Percentiles rank a stretch among this genome's conserved stretches.
Evolutionary conservation across 1,140 invertebrate species (phyloP).

Genomic region (Sitophilus oryzae): DNA sequence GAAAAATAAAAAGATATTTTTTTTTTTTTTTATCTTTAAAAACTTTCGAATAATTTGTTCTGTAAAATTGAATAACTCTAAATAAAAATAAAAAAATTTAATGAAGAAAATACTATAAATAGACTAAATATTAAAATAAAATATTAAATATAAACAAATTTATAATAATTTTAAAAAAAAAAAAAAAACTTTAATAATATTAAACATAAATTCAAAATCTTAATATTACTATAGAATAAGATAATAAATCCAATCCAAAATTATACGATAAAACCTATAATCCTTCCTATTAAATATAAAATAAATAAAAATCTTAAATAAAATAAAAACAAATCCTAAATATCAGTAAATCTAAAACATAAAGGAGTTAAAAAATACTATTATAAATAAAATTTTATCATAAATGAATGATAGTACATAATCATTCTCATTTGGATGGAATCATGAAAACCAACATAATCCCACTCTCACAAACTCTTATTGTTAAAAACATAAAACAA

Average conservation of each 20-base stretch:
- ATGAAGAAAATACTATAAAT: slow-evolving; percentile 50
- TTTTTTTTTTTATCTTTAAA: slow-evolving; percentile 59
- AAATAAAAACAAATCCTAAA: too few species aligned
- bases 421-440: too few species aligned
- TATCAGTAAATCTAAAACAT: too few species aligned
- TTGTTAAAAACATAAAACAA: too few species aligned
- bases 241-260: slow-evolving; percentile 46
- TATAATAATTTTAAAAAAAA: slow-evolving; percentile 48
- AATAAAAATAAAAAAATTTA: slow-evolving; percentile 58
- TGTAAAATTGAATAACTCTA: slow-evolving; percentile 68
- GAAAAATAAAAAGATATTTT: slow-evolving; percentile 60
- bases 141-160: too few species aligned
- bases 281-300: slow-evolving; percentile 38
- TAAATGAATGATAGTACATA: too few species aligned
- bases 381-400: too few species aligned
- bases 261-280: slow-evolving; percentile 44
- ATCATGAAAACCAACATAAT: too few species aligned
- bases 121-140: slow-evolving; percentile 52
- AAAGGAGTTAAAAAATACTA: too few species aligned
- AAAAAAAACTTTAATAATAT: slow-evolving; percentile 44
- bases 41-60: slow-evolving; percentile 55
- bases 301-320: slow-evolving; percentile 44
- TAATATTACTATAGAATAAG: slow-evolving; percentile 50
- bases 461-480: too few species aligned
- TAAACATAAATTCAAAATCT: slow-evolving; percentile 48